Conservation (phyloP, 2,888 invertebrate genomes). For the Branchellion lobata region DNA sequence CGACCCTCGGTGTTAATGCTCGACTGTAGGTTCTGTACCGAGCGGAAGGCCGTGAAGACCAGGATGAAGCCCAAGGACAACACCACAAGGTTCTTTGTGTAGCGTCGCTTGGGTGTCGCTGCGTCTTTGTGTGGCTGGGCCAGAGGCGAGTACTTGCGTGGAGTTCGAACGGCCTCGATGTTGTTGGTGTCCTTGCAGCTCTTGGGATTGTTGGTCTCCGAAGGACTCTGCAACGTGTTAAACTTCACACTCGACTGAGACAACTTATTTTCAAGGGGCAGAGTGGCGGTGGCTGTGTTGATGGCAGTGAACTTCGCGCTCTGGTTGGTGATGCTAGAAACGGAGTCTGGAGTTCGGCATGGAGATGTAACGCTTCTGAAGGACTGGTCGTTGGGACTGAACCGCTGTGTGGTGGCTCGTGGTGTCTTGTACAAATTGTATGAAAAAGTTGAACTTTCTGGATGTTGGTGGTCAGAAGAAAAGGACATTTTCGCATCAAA, state of each 20-base stretch:
- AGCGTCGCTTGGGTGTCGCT: constrained; percentile 46
- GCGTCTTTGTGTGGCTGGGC: neutral
- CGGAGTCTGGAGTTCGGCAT: constrained; percentile 23
- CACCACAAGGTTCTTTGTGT: constrained; percentile 59
- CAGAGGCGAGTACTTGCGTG: neutral
- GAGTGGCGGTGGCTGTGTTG: neutral
- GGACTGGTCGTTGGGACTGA: constrained; percentile 10
- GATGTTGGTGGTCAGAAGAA: neutral
- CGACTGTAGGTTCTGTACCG: constrained; percentile 61
- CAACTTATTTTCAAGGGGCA: too few relatives aligned
- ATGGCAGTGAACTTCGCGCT: neutral
- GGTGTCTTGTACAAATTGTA: constrained; percentile 14
- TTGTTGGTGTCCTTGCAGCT: too few relatives aligned
- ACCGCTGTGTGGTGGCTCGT: neutral
- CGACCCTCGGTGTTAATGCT: constrained; percentile 57
- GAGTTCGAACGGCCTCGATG: neutral
- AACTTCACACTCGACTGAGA: too few relatives aligned
- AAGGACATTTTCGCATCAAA: neutral
- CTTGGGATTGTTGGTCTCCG: constrained; percentile 1
- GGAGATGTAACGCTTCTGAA: neutral
- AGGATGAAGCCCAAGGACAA: constrained; percentile 61
- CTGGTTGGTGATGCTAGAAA: constrained; percentile 13
- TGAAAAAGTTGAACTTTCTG: neutral
- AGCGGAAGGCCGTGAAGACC: constrained; percentile 60
- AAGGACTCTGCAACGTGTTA: neutral